Percentiles rank a stretch among this genome's conserved stretches.
These are phyloP conservation scores for Petrocephalus microphthalmus DNA, from an alignment of 2,113 vertebrate genomes.

Conservation along the genomic window DNA sequence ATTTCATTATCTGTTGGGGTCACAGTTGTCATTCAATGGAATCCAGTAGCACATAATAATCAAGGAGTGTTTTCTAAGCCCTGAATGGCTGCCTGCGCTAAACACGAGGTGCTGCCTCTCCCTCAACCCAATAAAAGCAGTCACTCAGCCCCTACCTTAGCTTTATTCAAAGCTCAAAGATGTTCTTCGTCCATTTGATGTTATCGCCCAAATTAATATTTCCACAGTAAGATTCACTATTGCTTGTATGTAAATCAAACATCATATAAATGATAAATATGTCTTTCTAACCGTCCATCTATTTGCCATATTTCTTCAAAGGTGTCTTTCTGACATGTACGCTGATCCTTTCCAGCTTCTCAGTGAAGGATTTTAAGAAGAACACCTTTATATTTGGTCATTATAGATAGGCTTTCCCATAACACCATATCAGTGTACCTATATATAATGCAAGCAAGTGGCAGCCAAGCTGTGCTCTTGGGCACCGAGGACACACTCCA, in stretches of 20 bases:
- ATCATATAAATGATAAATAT: not conserved
- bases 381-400: not conserved
- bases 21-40: not conserved
- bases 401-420: not conserved
- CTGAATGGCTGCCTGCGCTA: not conserved
- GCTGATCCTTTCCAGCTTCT: not conserved
- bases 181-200: not conserved
- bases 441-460: not conserved
- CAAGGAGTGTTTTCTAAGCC: not conserved
- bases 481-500: not conserved
- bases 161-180: not conserved
- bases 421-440: not conserved
- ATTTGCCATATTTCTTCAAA: not conserved
- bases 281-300: not conserved
- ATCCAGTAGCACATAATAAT: not conserved
- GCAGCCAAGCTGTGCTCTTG: not conserved
- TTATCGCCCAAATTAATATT: not conserved
- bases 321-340: not conserved
- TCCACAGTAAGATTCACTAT: not conserved
- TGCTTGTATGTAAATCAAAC: not conserved
- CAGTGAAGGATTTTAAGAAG: not conserved
- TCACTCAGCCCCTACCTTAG: not conserved
- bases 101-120: not conserved
- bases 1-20: constrained; percentile 5
- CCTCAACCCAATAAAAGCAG: no score